Conservation (phyloP, 1,140 invertebrate species). For the Diorhabda sublineata region DNA sequence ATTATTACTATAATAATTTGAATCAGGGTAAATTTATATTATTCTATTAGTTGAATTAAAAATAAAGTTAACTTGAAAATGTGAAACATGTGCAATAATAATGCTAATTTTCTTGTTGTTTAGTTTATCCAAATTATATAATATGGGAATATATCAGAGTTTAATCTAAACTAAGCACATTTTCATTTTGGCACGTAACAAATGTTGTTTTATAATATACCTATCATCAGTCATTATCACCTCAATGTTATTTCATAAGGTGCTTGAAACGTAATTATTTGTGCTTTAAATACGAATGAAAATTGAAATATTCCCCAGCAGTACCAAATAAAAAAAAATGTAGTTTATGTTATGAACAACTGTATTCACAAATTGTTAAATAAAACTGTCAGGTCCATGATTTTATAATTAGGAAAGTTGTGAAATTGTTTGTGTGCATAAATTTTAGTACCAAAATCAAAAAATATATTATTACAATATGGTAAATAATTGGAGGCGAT, state of each 20-base stretch:
- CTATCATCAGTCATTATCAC: no score
- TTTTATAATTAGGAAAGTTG: slow-evolving; percentile 20
- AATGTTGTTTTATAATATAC: no score
- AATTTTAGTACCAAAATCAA: slow-evolving; percentile 48
- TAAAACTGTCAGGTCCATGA: slow-evolving; percentile 19
- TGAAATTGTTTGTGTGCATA: slow-evolving; percentile 43
- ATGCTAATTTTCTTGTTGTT: slow-evolving; percentile 11
- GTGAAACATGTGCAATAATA: slow-evolving; percentile 10
- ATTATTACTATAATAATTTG: slow-evolving; percentile 42
- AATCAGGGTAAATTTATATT: slow-evolving; percentile 44
- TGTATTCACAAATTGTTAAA: slow-evolving; percentile 7
- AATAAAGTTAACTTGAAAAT: slow-evolving; percentile 24
- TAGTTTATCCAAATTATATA: not conserved
- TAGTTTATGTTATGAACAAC: slow-evolving; percentile 6
- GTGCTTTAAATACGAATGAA: not conserved
- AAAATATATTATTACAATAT: slow-evolving; percentile 41
- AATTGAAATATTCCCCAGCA: slow-evolving; percentile 1
- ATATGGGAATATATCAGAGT: not conserved
- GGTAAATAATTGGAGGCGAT: slow-evolving; percentile 42
- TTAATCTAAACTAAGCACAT: no score
- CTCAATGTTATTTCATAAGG: no score
- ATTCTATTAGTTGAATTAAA: slow-evolving; percentile 26
- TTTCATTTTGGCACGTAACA: no score
- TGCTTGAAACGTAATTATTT: not conserved
- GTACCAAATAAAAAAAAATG: not conserved